Conservation (phyloP, 64 coral and sea anemone species). For the Montipora capricornis region DNA sequence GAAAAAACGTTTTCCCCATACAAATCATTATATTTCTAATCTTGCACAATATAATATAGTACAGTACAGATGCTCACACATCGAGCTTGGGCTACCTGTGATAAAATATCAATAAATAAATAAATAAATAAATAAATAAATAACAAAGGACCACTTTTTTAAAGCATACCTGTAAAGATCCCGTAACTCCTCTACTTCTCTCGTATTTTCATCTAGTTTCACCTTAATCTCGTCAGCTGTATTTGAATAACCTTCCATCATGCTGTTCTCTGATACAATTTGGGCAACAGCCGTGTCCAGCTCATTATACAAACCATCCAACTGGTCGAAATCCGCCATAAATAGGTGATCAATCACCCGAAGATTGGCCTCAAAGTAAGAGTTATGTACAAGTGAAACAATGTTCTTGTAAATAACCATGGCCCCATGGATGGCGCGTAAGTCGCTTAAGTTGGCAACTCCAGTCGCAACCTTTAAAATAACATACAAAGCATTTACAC, state of each 20-base stretch:
- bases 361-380: neutral
- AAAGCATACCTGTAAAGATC: constrained; percentile 65
- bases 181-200: constrained; percentile 60
- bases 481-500: neutral
- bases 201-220: constrained; percentile 62
- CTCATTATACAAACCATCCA: constrained; percentile 49
- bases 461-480: constrained; percentile 73
- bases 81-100: too few relatives aligned
- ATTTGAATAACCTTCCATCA: constrained; percentile 89
- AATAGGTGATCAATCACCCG: constrained; percentile 57
- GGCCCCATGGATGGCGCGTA: constrained; percentile 68
- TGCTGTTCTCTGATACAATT: constrained; percentile 72
- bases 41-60: too few relatives aligned
- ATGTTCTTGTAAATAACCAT: constrained; percentile 72
- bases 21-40: too few relatives aligned
- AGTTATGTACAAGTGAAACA: constrained; percentile 48
- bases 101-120: too few relatives aligned
- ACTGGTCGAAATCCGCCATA: constrained; percentile 55
- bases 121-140: too few relatives aligned
- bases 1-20: too few relatives aligned
- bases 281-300: constrained; percentile 59
- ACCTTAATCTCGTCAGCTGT: constrained; percentile 76
- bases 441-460: constrained; percentile 78
- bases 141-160: too few relatives aligned
- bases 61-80: too few relatives aligned